Conservation (phyloP, 2,888 invertebrate genomes). For the Caenorhabditis drosophilae region DNA sequence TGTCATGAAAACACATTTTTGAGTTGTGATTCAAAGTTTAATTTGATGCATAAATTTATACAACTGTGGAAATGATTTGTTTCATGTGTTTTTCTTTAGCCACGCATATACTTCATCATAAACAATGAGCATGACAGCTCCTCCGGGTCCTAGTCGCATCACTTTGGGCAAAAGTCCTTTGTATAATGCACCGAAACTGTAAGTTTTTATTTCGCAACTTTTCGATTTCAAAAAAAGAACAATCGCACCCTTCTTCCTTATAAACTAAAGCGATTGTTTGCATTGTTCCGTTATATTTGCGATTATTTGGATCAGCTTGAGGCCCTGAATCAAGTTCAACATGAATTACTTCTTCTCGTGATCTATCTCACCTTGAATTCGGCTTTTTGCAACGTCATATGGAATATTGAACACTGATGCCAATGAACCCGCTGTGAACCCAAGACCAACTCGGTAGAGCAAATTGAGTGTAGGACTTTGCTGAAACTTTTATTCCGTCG, state of each 20-base stretch:
- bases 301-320: slow-evolving; percentile 63
- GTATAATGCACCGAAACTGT: slow-evolving; percentile 83
- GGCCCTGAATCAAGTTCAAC: slow-evolving; percentile 33
- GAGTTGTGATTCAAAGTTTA: too few species aligned
- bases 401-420: slow-evolving; percentile 90
- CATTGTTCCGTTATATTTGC: slow-evolving; percentile 82
- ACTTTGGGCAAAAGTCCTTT: slow-evolving; percentile 91
- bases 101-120: slow-evolving; percentile 82
- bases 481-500: slow-evolving; percentile 12
- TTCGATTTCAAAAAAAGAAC: neutral
- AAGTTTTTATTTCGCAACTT: slow-evolving; percentile 73
- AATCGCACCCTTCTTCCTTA: slow-evolving; percentile 79
- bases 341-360: neutral
- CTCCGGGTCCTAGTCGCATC: slow-evolving; percentile 84
- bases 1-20: too few species aligned
- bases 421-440: slow-evolving; percentile 85
- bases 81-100: slow-evolving; percentile 41
- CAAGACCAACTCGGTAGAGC: slow-evolving; percentile 76
- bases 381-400: slow-evolving; percentile 92
- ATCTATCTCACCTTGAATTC: slow-evolving; percentile 79
- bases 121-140: slow-evolving; percentile 90
- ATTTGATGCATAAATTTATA: too few species aligned
- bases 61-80: too few species aligned
- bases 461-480: slow-evolving; percentile 69
- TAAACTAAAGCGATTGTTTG: slow-evolving; percentile 80